Percentiles rank a stretch among this genome's conserved stretches.
phyloP scores from a whole-genome alignment of 2,797 vertebrate genomes.

The Trematomus bernacchii region DNA sequence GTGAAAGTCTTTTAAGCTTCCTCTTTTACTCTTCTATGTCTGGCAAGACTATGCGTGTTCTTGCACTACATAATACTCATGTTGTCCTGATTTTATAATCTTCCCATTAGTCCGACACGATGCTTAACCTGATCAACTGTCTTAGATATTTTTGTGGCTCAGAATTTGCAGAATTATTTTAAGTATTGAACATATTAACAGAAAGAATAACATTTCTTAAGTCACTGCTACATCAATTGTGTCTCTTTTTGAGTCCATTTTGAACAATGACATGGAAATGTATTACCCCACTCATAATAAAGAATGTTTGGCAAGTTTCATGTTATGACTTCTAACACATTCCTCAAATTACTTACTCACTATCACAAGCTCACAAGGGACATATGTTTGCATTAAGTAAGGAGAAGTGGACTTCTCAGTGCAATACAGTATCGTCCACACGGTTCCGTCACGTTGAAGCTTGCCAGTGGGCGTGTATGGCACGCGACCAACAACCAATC shows the following conservation, averaged over 20 bases:
- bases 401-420: not conserved
- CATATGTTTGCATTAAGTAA: not conserved
- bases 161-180: not conserved
- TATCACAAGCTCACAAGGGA: not conserved
- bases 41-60: not conserved
- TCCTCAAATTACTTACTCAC: conserved; percentile 1
- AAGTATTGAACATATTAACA: not conserved
- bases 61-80: not conserved
- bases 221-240: not conserved
- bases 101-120: not conserved
- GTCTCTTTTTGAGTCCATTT: conserved; percentile 6
- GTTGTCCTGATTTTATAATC: conserved; percentile 3
- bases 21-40: conserved; percentile 21
- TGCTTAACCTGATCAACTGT: conserved; percentile 9
- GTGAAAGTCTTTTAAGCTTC: conserved; percentile 22
- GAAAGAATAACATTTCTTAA: not conserved
- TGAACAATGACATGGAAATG: conserved; percentile 25
- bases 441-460: too few relatives aligned
- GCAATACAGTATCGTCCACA: not conserved
- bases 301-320: not conserved
- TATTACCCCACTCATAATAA: not conserved
- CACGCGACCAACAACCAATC: too few relatives aligned
- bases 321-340: conserved; percentile 6
- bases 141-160: not conserved
- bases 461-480: too few relatives aligned